Evolutionary conservation across 2,797 vertebrate species (phyloP).

Genomic region (Tinamus major): DNA sequence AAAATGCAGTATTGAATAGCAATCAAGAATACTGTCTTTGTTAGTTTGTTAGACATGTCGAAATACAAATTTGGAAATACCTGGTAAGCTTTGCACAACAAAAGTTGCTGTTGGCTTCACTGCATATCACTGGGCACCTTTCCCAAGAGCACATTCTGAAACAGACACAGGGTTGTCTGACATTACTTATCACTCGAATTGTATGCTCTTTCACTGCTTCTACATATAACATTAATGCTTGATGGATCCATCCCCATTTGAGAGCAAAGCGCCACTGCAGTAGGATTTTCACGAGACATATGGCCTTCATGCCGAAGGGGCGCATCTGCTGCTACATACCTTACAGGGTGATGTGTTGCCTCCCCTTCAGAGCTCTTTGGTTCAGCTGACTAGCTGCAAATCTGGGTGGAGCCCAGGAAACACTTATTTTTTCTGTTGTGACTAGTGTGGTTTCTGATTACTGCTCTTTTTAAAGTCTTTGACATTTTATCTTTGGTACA

Average conservation of each 20-base stretch:
- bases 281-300: accelerated
- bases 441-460: background rate
- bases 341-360: accelerated
- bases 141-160: background rate
- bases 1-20: background rate
- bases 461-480: background rate
- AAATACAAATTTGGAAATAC: background rate
- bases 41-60: background rate
- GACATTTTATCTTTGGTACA: background rate
- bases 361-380: background rate
- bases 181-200: background rate
- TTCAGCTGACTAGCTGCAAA: background rate
- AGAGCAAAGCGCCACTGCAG: background rate
- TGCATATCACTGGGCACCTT: background rate
- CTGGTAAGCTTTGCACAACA: background rate
- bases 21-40: background rate
- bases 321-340: background rate
- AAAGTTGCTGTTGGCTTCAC: background rate
- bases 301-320: accelerated
- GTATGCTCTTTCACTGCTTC: background rate
- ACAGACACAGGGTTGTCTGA: background rate
- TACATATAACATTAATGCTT: accelerated
- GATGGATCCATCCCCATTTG: background rate
- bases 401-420: background rate
- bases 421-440: background rate